Percentiles rank a stretch among this genome's conserved stretches.
Evolutionary conservation across 2,888 invertebrate species (phyloP).

Genomic region (Sinodicranocentrus sp.): DNA sequence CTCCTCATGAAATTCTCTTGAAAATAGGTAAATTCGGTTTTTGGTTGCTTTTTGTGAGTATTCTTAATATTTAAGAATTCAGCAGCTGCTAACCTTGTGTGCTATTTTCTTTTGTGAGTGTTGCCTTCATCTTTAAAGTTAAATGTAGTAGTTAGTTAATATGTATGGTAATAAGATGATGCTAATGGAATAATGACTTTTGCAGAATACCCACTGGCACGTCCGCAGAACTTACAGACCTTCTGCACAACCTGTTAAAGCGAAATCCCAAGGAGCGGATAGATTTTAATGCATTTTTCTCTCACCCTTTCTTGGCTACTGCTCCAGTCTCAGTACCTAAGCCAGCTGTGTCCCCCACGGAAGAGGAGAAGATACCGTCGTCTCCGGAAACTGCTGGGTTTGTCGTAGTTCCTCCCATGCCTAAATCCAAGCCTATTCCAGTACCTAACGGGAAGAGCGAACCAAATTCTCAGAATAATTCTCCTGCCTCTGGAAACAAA

Average conservation of each 20-base stretch:
- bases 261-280: conserved; percentile 97
- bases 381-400: conserved; percentile 76
- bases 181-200: no score
- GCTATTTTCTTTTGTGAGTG: not conserved
- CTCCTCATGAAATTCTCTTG: conserved; percentile 91
- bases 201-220: conserved; percentile 95
- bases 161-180: no score
- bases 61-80: no score
- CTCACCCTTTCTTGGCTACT: conserved; percentile 87
- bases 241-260: conserved; percentile 89
- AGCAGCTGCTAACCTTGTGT: no score
- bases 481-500: conserved; percentile 69
- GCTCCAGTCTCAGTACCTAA: conserved; percentile 75
- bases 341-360: conserved; percentile 68
- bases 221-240: conserved; percentile 91
- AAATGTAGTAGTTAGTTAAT: no score
- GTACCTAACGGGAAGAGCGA: conserved; percentile 76
- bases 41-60: not conserved
- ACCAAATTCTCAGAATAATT: conserved; percentile 74
- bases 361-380: conserved; percentile 75
- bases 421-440: conserved; percentile 77
- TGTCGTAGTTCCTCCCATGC: conserved; percentile 76
- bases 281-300: conserved; percentile 97
- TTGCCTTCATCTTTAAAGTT: conserved; percentile 2
- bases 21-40: conserved; percentile 89